phyloP scores from a whole-genome alignment of 2,113 vertebrate species.

The Phrynosoma blainvillii region DNA sequence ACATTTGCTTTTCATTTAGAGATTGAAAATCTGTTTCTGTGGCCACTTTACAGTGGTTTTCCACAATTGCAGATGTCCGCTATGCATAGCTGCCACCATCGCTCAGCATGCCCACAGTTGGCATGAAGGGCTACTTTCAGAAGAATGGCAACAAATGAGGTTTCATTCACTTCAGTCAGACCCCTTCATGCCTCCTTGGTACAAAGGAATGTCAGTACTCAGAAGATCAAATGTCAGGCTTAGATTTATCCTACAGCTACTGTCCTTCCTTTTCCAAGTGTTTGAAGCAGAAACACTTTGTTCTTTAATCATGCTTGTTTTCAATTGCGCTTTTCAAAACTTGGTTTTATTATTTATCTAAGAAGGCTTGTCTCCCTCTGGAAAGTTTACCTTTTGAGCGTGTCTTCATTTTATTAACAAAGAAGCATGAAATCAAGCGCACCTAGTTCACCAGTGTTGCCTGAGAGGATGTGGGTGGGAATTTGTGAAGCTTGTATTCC shows the following conservation, averaged over 20 bases:
- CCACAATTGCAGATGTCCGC: constrained; percentile 25
- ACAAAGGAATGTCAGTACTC: constrained; percentile 55
- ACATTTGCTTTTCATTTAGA: constrained; percentile 69
- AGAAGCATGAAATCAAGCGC: constrained; percentile 53
- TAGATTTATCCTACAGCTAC: constrained; percentile 42
- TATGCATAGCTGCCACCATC: constrained; percentile 31
- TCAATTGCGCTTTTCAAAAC: constrained; percentile 41
- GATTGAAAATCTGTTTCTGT: constrained; percentile 31
- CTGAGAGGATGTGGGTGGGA: constrained; percentile 54
- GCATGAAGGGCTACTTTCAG: constrained; percentile 43
- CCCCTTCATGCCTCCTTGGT: constrained; percentile 20
- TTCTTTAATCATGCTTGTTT: neutral
- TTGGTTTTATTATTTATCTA: constrained; percentile 60
- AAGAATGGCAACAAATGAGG: constrained; percentile 22
- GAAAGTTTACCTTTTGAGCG: constrained; percentile 52
- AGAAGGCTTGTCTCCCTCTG: constrained; percentile 28
- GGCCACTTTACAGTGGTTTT: constrained; percentile 60
- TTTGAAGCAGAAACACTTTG: neutral
- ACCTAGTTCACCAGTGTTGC: constrained; percentile 50
- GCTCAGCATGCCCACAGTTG: neutral
- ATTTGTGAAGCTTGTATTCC: neutral
- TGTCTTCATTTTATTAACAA: constrained; percentile 49
- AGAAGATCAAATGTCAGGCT: constrained; percentile 31
- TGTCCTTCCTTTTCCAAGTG: constrained; percentile 38
- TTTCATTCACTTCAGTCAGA: constrained; percentile 45